Evolutionary conservation across 2,797 vertebrate genomes (phyloP), one percentile per base, ranked within the genome.

Genomic region (Geotrypetes seraphini): DNA sequence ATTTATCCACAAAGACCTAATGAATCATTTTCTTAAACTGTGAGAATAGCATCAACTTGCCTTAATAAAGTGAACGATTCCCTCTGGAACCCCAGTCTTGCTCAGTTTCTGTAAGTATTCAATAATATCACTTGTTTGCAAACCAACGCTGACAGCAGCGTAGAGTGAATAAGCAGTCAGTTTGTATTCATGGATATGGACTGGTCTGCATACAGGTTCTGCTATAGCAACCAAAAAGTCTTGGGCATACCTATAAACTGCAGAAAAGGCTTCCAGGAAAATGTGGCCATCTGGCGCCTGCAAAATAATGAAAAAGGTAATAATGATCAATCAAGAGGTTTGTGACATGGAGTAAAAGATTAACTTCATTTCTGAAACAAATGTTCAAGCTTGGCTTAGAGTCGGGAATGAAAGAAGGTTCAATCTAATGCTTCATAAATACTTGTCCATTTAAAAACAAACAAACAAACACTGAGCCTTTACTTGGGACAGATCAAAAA

Each of bases 251-350:
- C 85, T 99, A 59, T 99, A 98, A 25, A 99, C 88, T 0, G 96
- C 95, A 12, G 96, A 98, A 63, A 96, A 98, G 3, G 91, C 94
- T 73, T 99, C 96, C 29, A 98, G 64, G 63, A 99, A 99, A 51
- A 99, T 87, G 58, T 98, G 96, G 14, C 96, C 96, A 63, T 99
- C 95, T 1, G 96, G 96, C 65, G 96, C 94, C 96, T 99, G 40
- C 1, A 24, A 10, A 50, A 38, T 46, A 24, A 60, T 3, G 33
- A 52, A n/a, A n/a, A n/a, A n/a, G n/a, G n/a, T n/a, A n/a, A n/a
- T n/a, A n/a, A n/a, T n/a, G n/a, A n/a, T n/a, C n/a, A n/a, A n/a
- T n/a, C n/a, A n/a, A n/a, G n/a, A n/a, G n/a, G n/a, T n/a, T n/a
- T n/a, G n/a, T n/a, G n/a, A n/a, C n/a, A n/a, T n/a, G n/a, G n/a